phyloP scores from a whole-genome alignment of 1,140 invertebrate species.

The Diorhabda elongata region DNA sequence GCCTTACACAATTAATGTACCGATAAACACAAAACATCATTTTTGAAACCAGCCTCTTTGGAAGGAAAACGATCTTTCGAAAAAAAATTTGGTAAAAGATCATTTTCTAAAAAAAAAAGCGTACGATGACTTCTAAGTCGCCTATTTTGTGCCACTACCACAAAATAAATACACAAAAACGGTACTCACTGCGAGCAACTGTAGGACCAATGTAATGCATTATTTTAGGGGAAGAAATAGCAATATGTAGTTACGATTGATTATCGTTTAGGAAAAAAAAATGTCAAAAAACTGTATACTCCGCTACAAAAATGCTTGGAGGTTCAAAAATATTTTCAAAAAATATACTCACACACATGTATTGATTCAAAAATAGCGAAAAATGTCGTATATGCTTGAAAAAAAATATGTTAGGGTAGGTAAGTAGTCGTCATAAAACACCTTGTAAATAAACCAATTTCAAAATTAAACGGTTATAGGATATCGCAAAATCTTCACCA shows the following conservation, averaged over 20 bases:
- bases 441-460: no score
- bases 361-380: conserved; percentile 40
- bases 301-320: conserved; percentile 50
- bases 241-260: conserved; percentile 41
- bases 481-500: no score
- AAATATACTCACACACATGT: conserved; percentile 49
- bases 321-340: conserved; percentile 35
- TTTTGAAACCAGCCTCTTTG: neutral
- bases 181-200: conserved; percentile 48
- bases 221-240: conserved; percentile 48
- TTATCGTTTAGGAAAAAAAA: conserved; percentile 36
- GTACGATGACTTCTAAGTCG: conserved; percentile 11
- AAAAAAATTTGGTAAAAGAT: conserved; percentile 7
- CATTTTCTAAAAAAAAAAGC: conserved; percentile 33
- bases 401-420: conserved; percentile 4
- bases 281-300: conserved; percentile 37
- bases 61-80: neutral
- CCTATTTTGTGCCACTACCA: conserved; percentile 35
- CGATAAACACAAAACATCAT: no score
- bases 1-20: no score
- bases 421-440: neutral
- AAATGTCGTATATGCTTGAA: neutral
- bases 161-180: conserved; percentile 41
- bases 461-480: no score
- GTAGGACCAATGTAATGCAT: conserved; percentile 46